Evolutionary conservation across 2,113 vertebrate species (phyloP), one percentile per base, ranked within the genome.

Genomic region (Clarias magur): DNA sequence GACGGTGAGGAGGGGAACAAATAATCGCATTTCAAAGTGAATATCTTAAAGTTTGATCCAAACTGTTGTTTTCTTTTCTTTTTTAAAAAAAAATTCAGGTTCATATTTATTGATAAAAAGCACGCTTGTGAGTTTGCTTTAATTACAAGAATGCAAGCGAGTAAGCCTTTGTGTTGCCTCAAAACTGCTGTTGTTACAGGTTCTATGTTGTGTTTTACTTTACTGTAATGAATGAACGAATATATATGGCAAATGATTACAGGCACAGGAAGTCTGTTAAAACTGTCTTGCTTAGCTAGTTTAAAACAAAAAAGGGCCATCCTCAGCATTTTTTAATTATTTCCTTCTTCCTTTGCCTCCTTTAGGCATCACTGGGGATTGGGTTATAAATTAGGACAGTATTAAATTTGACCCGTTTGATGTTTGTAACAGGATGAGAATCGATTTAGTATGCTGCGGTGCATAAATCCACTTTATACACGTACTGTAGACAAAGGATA

Each of bases 81-180:
- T 83, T 38, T 38, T 3, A 38, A 38, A 38, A 38, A 63, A 21
- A 63, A 62, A 21, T 48, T 53, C 78, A 84, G 10, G 80, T n/a
- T 80, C 82, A 73, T 88, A 62, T 88, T 88, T 93, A 90, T 91
- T 90, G 84, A 88, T 89, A 38, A 83, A 76, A 59, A 88, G 65
- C 59, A 23, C 19, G 4, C 11, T 16, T 13, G 23, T 73, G 13
- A 11, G 59, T 34, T 30, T 27, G 13, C 67, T 75, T 81, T 85
- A n/a, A 73, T 75, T 48, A 42, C 38, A 63, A 25, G 1, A 11
- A 48, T 48, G 48, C 53, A 17, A 17, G 70, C 7, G 19, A 72
- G 38, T 42, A 21, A 3, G 25, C 75, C 25, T 27, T 56, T 79
- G 21, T 76, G 42, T 25, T 76, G 21, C 42, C 23, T 53, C 53